phyloP scores from a whole-genome alignment of 2,797 vertebrate species.

The Sebastes diploproa region DNA sequence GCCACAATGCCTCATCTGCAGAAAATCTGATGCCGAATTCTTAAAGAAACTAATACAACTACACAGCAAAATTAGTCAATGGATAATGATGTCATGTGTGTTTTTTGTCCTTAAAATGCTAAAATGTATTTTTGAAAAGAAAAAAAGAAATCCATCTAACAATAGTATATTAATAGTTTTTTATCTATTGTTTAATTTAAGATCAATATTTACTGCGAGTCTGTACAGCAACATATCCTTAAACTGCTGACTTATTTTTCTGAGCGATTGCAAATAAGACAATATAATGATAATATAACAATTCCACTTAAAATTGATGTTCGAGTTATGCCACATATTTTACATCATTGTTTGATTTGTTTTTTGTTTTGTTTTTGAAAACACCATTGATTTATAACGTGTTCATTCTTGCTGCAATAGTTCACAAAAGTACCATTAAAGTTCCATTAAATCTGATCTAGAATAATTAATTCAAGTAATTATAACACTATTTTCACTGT shows the following conservation, averaged over 20 bases:
- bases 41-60: background rate
- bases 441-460: background rate
- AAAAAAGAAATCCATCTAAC: background rate
- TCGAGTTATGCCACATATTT: background rate
- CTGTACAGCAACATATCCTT: background rate
- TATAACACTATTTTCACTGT: background rate
- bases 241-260: background rate
- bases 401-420: background rate
- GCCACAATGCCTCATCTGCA: background rate
- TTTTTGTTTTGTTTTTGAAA: background rate
- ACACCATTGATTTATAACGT: background rate
- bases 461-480: background rate
- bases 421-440: background rate
- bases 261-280: background rate
- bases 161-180: background rate
- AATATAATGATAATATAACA: no score
- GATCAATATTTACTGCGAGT: background rate
- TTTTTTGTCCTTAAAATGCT: background rate
- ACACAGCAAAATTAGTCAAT: background rate
- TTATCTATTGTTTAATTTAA: background rate
- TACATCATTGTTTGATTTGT: background rate
- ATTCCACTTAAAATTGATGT: background rate
- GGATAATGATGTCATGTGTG: background rate
- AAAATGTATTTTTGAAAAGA: background rate
- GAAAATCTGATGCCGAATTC: background rate